Evolutionary conservation across 2,888 invertebrate genomes (phyloP).

Genomic region (Torymus aiolomorphi): DNA sequence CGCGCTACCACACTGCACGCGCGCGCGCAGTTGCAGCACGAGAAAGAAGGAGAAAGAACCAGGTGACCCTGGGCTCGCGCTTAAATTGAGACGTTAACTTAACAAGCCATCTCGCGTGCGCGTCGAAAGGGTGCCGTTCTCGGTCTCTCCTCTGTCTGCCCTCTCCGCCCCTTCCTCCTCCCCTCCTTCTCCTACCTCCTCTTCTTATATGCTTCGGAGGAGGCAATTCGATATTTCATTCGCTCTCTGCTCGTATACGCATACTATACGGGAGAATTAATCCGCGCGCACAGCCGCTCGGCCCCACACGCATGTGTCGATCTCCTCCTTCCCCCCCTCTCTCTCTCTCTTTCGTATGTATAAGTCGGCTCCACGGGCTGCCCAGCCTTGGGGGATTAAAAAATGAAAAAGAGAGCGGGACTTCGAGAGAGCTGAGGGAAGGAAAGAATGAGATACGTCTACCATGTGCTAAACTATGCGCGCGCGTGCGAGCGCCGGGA

Average conservation of each 20-base stretch:
- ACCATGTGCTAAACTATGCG: background rate
- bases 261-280: too few relatives aligned
- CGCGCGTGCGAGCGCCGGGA: background rate
- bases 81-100: constrained; percentile 39
- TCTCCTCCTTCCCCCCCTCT: background rate
- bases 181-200: background rate
- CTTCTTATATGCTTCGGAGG: background rate
- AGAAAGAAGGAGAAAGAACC: background rate
- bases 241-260: background rate
- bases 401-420: constrained; percentile 5
- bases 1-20: background rate
- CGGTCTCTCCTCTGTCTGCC: background rate
- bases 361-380: background rate
- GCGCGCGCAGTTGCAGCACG: background rate
- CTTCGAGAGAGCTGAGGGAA: background rate
- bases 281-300: too few relatives aligned
- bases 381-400: background rate
- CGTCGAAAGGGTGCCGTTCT: constrained; percentile 31
- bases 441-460: background rate
- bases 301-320: constrained; percentile 15
- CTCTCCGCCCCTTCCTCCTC: too few relatives aligned
- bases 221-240: constrained; percentile 1
- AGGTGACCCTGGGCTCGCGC: background rate
- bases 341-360: background rate
- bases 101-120: constrained; percentile 13